Evolutionary conservation across 30 jellyfish, hydroid and myxozoan species (phyloP), one percentile per base, ranked within the genome.

Genomic region (Aurelia sp.): DNA sequence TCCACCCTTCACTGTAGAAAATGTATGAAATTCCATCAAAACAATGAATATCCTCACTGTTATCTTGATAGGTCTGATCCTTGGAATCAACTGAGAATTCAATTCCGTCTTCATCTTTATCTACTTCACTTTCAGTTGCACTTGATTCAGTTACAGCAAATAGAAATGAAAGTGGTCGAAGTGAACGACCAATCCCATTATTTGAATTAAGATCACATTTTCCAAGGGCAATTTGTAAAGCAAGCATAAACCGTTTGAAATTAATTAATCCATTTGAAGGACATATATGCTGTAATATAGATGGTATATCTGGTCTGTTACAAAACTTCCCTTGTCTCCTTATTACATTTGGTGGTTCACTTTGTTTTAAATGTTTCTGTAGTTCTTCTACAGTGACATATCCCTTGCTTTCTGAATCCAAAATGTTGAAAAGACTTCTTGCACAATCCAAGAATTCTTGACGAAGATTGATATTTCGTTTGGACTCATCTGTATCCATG

Each of bases 141-240:
- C 69, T 62, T 1, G 79, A 74, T 21, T 82, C 85, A 3, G 91
- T 53, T 4, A 82, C 91, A 22, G 91, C 91, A 60, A 82, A 82
- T 35, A 82, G 48, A 71, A 4, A 82, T 23, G 91, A 82, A 50
- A 77, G 71, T 23, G 91, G 91, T 11, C 91, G 91, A 13, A 82
- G 85, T 18, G 91, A 82, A 6, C 85, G 85, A 40, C 85, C 84
- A 35, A 82, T 68, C 15, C 91, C 84, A 7, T 60, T 60, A 4
- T 51, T 37, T 18, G 44, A 35, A 16, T 58, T 78, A 44, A 66
- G 15, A 30, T 63, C 41, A 16, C 48, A 66, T 61, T 69, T 86
- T 8, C 89, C 87, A 19, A 86, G 85, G 18, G 90, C 96, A 4
- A 86, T 86, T 35, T 76, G 76, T 27, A 86, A 74, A 16, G 89